Conservation (phyloP, 2,113 vertebrate genomes). For the Ictalurus furcatus region DNA sequence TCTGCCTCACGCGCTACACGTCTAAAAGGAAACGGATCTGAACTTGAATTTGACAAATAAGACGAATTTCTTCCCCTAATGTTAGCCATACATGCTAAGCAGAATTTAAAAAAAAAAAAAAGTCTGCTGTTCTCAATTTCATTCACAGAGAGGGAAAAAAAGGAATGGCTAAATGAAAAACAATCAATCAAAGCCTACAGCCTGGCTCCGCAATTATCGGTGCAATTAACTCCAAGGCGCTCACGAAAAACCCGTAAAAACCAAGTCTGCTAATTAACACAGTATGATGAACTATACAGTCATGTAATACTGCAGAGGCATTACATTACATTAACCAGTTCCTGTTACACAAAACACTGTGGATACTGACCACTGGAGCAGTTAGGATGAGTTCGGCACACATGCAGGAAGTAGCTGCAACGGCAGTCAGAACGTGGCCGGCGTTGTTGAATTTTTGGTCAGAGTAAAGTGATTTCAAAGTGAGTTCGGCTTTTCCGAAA, state of each 20-base stretch:
- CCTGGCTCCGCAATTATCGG: slow-evolving; percentile 24
- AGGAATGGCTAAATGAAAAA: slow-evolving; percentile 22
- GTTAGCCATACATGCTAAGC: not conserved
- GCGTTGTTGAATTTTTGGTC: not conserved
- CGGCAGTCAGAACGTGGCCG: not conserved
- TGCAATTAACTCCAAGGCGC: slow-evolving; percentile 15
- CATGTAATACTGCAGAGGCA: not conserved
- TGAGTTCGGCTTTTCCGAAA: not conserved
- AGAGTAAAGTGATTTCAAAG: not conserved
- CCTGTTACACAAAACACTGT: not conserved
- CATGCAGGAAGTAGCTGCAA: not conserved
- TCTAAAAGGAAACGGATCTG: not conserved
- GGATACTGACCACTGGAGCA: not conserved
- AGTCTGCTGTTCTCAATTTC: not conserved
- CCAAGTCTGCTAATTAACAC: slow-evolving; percentile 11
- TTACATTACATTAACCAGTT: not conserved
- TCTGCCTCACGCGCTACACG: not conserved
- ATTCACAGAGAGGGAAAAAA: not conserved
- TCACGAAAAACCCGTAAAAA: not conserved
- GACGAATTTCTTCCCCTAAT: not conserved
- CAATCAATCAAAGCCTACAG: slow-evolving; percentile 24
- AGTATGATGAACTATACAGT: slow-evolving; percentile 8
- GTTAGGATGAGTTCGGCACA: not conserved
- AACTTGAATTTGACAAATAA: slow-evolving; percentile 10
- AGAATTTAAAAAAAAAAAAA: not conserved